These are phyloP conservation scores for Thinocorus orbignyianus DNA, from an alignment of 2,113 vertebrate species.

Conservation along the genomic window DNA sequence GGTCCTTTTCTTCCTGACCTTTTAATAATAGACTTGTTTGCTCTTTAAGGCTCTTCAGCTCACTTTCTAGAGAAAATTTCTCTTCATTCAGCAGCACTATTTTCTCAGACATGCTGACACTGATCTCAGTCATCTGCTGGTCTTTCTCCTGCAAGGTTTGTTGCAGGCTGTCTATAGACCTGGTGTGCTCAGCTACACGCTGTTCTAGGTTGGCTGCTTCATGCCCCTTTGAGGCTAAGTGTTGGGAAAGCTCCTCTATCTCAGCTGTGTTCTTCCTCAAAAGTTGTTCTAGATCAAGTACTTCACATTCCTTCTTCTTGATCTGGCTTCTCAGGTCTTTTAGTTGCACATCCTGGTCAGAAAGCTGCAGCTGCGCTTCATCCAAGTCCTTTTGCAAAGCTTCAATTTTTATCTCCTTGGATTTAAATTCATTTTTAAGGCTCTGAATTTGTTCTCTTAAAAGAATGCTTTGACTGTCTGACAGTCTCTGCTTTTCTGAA, in stretches of 20 bases:
- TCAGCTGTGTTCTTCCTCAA: conserved; percentile 69
- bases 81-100: conserved; percentile 89
- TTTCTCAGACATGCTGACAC: conserved; percentile 84
- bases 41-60: conserved; percentile 85
- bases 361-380: conserved; percentile 64
- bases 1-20: conserved; percentile 60
- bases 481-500: conserved; percentile 71
- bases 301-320: conserved; percentile 74
- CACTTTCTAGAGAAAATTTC: conserved; percentile 78
- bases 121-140: conserved; percentile 83
- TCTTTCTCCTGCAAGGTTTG: conserved; percentile 80
- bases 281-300: conserved; percentile 69
- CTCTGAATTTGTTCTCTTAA: conserved; percentile 85
- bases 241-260: conserved; percentile 75
- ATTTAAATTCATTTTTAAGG: conserved; percentile 75
- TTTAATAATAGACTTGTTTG: conserved; percentile 79
- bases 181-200: conserved; percentile 73
- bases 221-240: conserved; percentile 38
- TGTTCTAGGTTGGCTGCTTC: conserved; percentile 71
- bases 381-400: conserved; percentile 83
- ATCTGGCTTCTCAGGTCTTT: conserved; percentile 78
- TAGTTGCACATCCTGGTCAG: conserved; percentile 76
- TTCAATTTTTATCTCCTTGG: conserved; percentile 86
- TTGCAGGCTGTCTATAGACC: conserved; percentile 77
- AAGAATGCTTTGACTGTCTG: conserved; percentile 73